A percentile compares a stretch with the other conserved stretches of the same genome.
Conservation (phyloP, 2,797 vertebrate species). For the Lindbergichthys nudifrons region DNA sequence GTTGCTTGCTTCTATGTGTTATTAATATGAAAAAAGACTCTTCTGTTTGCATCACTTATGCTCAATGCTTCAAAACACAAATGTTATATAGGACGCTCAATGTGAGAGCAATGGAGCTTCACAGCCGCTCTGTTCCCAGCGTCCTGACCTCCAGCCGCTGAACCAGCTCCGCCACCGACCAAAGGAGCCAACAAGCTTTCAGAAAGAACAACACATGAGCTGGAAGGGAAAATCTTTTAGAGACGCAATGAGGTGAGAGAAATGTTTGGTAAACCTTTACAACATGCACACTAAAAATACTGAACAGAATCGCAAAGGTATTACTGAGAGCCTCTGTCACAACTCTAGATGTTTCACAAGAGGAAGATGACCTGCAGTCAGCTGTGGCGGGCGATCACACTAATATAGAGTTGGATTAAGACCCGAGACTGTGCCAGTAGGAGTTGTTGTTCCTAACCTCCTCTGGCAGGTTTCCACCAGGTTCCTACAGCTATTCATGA, state of each 20-base stretch:
- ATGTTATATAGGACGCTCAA: constrained; percentile 77
- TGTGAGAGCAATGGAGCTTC: constrained; percentile 81
- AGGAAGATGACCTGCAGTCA: constrained; percentile 63
- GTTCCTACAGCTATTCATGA: constrained; percentile 56
- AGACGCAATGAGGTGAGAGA: constrained; percentile 57
- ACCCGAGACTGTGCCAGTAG: constrained; percentile 22
- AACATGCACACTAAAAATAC: constrained; percentile 68
- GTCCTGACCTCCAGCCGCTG: constrained; percentile 63
- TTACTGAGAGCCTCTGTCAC: constrained; percentile 54
- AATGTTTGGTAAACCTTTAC: constrained; percentile 53
- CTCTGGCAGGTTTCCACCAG: constrained; percentile 37
- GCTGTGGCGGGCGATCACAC: constrained; percentile 72
- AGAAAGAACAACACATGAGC: constrained; percentile 43
- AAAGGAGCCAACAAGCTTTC: constrained; percentile 61
- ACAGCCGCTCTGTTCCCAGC: constrained; percentile 54
- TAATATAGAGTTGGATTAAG: constrained; percentile 66
- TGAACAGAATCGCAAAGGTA: constrained; percentile 30
- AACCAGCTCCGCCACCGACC: constrained; percentile 51
- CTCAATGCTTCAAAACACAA: constrained; percentile 83
- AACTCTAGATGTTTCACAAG: constrained; percentile 45
- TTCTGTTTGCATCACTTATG: constrained; percentile 77
- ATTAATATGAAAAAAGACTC: constrained; percentile 29
- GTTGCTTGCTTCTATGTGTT: constrained; percentile 42
- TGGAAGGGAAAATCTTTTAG: constrained; percentile 26
- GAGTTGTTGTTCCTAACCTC: constrained; percentile 27